These are phyloP conservation scores for Theonella swinhoei DNA, from an alignment of 37 sponge, comb jelly and placozoan species.

Conservation along the genomic window DNA sequence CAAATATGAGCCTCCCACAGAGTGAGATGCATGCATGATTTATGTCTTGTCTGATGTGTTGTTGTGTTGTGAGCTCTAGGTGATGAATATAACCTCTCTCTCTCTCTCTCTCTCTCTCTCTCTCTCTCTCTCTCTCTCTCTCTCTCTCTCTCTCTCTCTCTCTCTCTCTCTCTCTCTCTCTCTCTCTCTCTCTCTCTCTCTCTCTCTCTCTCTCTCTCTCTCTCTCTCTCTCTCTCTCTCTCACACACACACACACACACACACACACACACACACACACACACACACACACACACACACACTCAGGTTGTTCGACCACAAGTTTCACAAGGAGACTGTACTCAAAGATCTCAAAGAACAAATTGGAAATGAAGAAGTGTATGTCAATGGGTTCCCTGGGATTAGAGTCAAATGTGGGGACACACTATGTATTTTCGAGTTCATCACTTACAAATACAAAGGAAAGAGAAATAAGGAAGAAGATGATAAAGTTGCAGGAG, in stretches of 20 bases:
- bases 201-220: slow-evolving; percentile 21
- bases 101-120: slow-evolving; percentile 16
- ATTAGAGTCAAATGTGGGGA: slow-evolving; percentile 12
- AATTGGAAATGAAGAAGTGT: not conserved
- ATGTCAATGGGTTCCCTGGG: slow-evolving; percentile 11
- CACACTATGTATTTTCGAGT: slow-evolving; percentile 26
- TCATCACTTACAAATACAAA: not conserved
- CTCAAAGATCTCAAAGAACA: not conserved
- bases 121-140: slow-evolving; percentile 11
- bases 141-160: not conserved
- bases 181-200: slow-evolving; percentile 27
- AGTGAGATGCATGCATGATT: not conserved
- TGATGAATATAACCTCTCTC: no score
- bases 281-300: slow-evolving; percentile 18
- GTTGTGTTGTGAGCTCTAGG: no score
- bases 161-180: slow-evolving; percentile 2
- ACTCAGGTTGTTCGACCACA: not conserved
- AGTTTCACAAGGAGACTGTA: not conserved
- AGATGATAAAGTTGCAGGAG: not conserved
- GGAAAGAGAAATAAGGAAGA: not conserved
- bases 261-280: slow-evolving; percentile 17
- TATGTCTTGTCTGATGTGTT: not conserved
- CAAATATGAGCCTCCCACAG: slow-evolving; percentile 22
- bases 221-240: slow-evolving; percentile 13
- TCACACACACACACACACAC: slow-evolving; percentile 19